These are phyloP conservation scores for Alces alces DNA, from an alignment of 2,113 vertebrate genomes.

Conservation along the genomic window DNA sequence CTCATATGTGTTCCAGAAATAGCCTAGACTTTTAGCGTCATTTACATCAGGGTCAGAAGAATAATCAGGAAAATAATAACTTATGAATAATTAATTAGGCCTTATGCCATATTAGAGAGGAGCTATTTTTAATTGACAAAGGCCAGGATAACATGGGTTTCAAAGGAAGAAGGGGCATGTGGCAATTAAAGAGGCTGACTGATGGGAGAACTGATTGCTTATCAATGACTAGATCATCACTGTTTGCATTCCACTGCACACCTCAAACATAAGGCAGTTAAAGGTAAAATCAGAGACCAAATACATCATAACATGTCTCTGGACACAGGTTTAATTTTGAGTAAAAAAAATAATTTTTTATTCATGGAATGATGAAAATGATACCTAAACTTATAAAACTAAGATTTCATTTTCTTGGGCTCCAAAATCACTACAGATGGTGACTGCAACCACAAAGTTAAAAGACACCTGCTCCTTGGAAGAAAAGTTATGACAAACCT, in stretches of 20 bases:
- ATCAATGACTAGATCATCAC: background rate
- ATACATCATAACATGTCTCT: background rate
- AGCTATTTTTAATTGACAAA: conserved; percentile 73
- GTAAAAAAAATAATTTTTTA: background rate
- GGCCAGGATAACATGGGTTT: conserved; percentile 49
- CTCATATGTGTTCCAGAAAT: conserved; percentile 66
- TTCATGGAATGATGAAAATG: background rate
- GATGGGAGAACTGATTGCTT: conserved; percentile 29
- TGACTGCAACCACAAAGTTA: background rate
- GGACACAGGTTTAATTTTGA: background rate
- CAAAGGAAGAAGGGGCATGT: conserved; percentile 7
- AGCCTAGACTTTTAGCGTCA: conserved; percentile 61
- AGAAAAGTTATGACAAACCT: background rate
- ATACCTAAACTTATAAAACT: background rate
- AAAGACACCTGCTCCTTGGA: background rate
- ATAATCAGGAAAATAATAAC: conserved; percentile 79
- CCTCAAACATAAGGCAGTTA: background rate
- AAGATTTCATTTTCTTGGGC: background rate
- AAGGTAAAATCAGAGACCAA: background rate
- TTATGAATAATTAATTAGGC: conserved; percentile 79
- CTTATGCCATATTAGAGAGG: conserved; percentile 60
- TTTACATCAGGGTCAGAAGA: conserved; percentile 73
- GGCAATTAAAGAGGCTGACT: conserved; percentile 61
- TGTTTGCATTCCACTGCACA: background rate
- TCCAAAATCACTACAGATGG: background rate